Evolutionary conservation across 1,140 invertebrate species (phyloP), one percentile per base, ranked within the genome.

Genomic region (Propsilocerus akamusi): DNA sequence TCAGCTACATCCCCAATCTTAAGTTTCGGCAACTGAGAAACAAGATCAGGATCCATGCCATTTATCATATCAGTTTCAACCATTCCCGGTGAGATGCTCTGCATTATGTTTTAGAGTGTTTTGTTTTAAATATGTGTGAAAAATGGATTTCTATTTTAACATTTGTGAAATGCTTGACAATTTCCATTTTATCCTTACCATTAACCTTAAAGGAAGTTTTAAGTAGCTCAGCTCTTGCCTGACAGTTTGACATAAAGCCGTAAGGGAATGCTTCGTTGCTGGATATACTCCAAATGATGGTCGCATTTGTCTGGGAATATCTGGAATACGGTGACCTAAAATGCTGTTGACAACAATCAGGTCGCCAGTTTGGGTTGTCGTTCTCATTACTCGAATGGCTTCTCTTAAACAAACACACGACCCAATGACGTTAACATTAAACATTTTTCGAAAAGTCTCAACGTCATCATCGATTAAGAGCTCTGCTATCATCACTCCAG

Each of bases 381-480:
- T 61, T 26, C 57, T 57, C 76, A 80, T 80, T 3, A 68, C 64
- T 50, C 70, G 66, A 0, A 78, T 57, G 7, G 71, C 59, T 57
- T 77, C 72, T 25, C 70, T 62, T 5, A 74, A 66, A 48, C 73
- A 75, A 14, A 75, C 63, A 32, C 67, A 67, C 3, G 76, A 59
- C 2, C 65, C 74, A 4, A 78, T 55, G 4, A 79, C 72, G 62
- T 80, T 80, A 3, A 77, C 66, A 53, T 78, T 69, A 26, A 78
- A 60, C 1, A 63, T 52, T 26, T 61, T 57, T 53, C 57, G 60
- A 6, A 64, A 58, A 17, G 64, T 63, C 51, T 59, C 57, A 4
- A 57, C 58, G 6, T 30, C 23, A 12, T 46, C 54, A 63, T 63
- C 62, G 17, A 53, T 56, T 10, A 65, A 25, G 20, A 65, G 62